These are phyloP conservation scores for Macrotis lagotis DNA, from an alignment of 2,113 vertebrate species.

Conservation along the genomic window DNA sequence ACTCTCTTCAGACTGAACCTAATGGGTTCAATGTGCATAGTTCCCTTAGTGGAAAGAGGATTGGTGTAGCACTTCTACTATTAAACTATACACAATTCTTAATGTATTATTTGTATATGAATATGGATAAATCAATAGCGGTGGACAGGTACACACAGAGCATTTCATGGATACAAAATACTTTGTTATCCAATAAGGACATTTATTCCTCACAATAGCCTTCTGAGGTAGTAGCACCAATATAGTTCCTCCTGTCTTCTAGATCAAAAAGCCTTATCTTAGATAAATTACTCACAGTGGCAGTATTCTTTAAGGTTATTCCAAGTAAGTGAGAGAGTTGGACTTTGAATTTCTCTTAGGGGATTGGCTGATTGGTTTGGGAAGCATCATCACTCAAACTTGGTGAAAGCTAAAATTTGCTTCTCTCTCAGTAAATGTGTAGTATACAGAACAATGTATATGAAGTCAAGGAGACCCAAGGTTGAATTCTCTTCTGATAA, in stretches of 20 bases:
- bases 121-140: too few relatives aligned
- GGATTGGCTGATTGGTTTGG: neutral
- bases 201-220: neutral
- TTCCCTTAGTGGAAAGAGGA: neutral
- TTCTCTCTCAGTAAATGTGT: neutral
- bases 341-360: neutral
- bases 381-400: neutral
- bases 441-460: neutral
- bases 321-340: neutral
- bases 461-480: neutral
- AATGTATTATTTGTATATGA: neutral
- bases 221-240: neutral
- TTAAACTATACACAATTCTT: neutral
- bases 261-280: neutral
- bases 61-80: neutral
- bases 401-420: neutral
- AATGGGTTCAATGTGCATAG: neutral
- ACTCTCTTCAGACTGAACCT: neutral
- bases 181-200: neutral
- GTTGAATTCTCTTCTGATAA: neutral
- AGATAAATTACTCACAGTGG: neutral
- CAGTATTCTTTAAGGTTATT: neutral
- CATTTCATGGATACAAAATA: neutral
- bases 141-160: neutral
- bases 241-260: neutral